These are phyloP conservation scores for Alethe diademata DNA, from an alignment of 2,113 vertebrate species.

Conservation along the genomic window DNA sequence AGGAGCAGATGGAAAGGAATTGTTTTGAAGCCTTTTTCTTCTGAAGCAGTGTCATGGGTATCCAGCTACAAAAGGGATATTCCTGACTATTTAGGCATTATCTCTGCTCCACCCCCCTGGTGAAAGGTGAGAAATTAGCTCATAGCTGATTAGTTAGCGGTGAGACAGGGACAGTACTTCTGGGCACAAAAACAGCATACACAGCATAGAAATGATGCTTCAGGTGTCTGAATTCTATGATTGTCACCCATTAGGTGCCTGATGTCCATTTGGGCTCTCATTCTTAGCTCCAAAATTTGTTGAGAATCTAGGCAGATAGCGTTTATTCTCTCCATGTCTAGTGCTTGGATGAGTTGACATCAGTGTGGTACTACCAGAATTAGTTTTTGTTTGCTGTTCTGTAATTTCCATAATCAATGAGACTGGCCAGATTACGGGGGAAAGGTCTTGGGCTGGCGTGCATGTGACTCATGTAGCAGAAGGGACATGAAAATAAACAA, in stretches of 20 bases:
- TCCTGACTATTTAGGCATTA: not conserved
- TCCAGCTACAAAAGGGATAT: not conserved
- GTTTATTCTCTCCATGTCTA: not conserved
- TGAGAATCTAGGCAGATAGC: not conserved
- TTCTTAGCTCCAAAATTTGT: not conserved
- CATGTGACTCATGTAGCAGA: not conserved
- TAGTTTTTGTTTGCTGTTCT: not conserved
- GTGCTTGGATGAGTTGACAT: not conserved
- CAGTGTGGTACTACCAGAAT: not conserved
- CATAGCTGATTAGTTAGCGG: not conserved
- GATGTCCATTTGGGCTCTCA: not conserved
- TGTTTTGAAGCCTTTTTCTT: not conserved
- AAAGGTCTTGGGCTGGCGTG: not conserved
- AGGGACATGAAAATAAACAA: not conserved
- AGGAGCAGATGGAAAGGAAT: not conserved
- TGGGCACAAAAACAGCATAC: not conserved
- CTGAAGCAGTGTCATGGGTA: not conserved
- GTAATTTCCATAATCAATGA: not conserved
- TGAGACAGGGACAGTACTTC: not conserved
- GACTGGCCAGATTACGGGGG: not conserved
- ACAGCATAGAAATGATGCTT: not conserved
- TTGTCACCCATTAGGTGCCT: not conserved
- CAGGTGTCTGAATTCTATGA: not conserved
- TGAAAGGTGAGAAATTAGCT: not conserved
- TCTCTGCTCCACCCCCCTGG: not conserved